Evolutionary conservation across 2,797 vertebrate species (phyloP), one percentile per base, ranked within the genome.

Genomic region (Salarias fasciatus): DNA sequence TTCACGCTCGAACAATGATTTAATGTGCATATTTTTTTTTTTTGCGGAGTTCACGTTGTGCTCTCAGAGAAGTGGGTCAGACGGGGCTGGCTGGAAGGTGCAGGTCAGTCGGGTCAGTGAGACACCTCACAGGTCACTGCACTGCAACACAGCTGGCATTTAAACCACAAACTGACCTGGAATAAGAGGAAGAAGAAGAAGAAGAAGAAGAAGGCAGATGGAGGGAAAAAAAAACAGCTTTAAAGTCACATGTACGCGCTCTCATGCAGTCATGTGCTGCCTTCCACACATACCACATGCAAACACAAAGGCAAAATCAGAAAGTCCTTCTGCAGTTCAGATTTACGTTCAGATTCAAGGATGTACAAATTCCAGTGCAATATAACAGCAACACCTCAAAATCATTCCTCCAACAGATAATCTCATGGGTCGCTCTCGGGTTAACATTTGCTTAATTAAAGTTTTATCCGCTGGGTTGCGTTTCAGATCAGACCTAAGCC

Each of bases 371-470:
- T 24, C 24, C 18, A 24, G 24, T 3, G 18, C 18, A 18, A 35
- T 37, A 12, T 11, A 37, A 15, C 13, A 48, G 30, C 14, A 40
- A 11, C 11, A 35, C 52, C 45, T 53, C 8, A 44, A 38, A 37
- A 57, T 46, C 1, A 3, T 11, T 38, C 63, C 41, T 45, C 7
- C 18, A 10, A 10, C 29, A 33, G 36, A 49, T 63, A 57, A 53
- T 53, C 43, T 57, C n/a, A 14, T 69, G 18, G 18, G 18, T 24
- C 3, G 2, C 57, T 52, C 38, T 6, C 8, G 36, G 36, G 18
- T 63, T 73, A 64, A 11, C 59, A 48, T 63, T 62, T 63, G 43
- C 75, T 86, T 79, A 69, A 79, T 75, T 82, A 82, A 70, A 42
- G 44, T 79, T 60, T 77, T 24, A 49, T 69, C 59, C 75, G 73